Conservation (phyloP, 1,140 invertebrate species). For the Campoletis sonorensis region DNA sequence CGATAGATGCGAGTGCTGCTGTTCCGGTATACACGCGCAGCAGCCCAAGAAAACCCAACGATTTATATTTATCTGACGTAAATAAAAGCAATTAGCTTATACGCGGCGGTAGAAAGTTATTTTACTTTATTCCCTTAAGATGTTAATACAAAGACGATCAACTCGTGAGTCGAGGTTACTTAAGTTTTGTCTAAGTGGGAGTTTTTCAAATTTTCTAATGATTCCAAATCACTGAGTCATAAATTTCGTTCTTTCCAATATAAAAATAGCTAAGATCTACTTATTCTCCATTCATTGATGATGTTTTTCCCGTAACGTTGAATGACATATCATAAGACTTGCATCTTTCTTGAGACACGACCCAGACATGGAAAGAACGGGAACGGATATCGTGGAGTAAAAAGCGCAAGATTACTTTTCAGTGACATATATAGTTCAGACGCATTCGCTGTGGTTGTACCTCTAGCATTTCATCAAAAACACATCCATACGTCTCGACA, state of each 20-base stretch:
- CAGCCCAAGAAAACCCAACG: not conserved
- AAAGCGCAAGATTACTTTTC: slow-evolving; percentile 32
- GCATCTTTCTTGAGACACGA: not conserved
- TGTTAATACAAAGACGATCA: too few species aligned
- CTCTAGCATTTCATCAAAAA: slow-evolving; percentile 12
- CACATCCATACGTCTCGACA: slow-evolving; percentile 28
- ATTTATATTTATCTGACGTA: not conserved
- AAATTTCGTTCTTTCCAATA: too few species aligned
- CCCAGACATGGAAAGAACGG: not conserved
- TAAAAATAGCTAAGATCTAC: too few species aligned
- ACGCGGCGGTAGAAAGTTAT: too few species aligned
- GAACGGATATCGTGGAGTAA: not conserved
- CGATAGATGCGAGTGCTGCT: slow-evolving; percentile 58
- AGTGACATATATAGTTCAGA: slow-evolving; percentile 12
- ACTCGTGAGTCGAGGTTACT: too few species aligned
- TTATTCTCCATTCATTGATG: too few species aligned
- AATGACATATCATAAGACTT: too few species aligned
- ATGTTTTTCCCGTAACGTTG: too few species aligned
- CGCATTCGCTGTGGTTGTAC: not conserved
- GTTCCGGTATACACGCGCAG: not conserved
- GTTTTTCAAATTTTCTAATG: too few species aligned
- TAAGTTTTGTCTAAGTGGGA: too few species aligned
- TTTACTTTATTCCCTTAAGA: too few species aligned
- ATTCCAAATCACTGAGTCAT: too few species aligned
- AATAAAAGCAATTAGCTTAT: not conserved